These are phyloP conservation scores for Amblyraja radiata DNA, from an alignment of 2,797 vertebrate species.

Conservation along the genomic window DNA sequence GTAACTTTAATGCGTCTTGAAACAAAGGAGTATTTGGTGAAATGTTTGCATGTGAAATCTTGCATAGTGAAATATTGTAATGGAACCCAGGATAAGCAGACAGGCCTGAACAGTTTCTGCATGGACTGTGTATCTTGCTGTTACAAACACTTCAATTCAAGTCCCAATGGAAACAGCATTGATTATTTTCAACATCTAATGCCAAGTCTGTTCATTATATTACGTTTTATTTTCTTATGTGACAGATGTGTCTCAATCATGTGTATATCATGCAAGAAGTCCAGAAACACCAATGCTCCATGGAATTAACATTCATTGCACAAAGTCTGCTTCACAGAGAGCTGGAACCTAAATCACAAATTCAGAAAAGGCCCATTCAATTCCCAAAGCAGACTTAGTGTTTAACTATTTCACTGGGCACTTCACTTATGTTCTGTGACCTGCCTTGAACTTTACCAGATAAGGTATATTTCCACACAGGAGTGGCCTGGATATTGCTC, in stretches of 20 bases:
- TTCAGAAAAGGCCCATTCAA: conserved; percentile 21
- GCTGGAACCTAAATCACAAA: conserved; percentile 1
- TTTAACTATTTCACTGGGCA: conserved; percentile 5
- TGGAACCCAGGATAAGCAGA: not conserved
- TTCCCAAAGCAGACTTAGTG: not conserved
- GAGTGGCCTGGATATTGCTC: not conserved
- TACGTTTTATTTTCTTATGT: conserved; percentile 30
- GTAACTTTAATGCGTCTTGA: not conserved
- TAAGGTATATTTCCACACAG: not conserved
- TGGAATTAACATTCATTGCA: conserved; percentile 14
- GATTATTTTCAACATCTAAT: conserved; percentile 35
- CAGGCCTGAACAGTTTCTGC: not conserved
- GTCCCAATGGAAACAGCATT: conserved; percentile 31
- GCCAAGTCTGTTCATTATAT: conserved; percentile 12
- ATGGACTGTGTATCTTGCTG: conserved; percentile 26
- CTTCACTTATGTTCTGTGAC: not conserved
- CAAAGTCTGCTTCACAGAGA: not conserved
- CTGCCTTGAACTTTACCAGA: not conserved
- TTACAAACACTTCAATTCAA: conserved; percentile 14
- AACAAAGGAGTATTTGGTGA: conserved; percentile 3
- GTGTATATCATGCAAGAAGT: not conserved
- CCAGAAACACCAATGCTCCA: not conserved
- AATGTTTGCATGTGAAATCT: not conserved
- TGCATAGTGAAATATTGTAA: not conserved
- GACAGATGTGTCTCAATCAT: conserved; percentile 21